phyloP scores from a whole-genome alignment of 2,888 invertebrate species.

The Oscheius onirici region DNA sequence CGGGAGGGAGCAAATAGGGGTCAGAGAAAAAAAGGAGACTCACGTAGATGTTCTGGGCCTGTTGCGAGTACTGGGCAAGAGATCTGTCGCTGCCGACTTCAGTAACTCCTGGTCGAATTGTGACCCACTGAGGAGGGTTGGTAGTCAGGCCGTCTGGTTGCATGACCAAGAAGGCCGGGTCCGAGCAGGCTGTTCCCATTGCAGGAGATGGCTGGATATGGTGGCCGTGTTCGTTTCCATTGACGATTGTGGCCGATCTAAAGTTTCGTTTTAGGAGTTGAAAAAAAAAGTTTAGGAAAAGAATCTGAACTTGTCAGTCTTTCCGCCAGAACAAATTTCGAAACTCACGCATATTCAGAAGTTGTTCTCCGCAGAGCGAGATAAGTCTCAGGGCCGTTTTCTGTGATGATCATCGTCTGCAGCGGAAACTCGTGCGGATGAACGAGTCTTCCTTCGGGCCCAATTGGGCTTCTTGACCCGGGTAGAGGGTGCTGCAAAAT shows the following conservation, averaged over 20 bases:
- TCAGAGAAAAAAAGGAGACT: slow-evolving; percentile 10
- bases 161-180: slow-evolving; percentile 31
- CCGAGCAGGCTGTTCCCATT: not conserved
- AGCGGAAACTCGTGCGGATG: slow-evolving; percentile 95
- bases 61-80: slow-evolving; percentile 61
- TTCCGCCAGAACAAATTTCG: not conserved
- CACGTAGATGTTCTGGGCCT: slow-evolving; percentile 52
- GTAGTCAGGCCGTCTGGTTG: slow-evolving; percentile 26
- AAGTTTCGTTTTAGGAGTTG: too few species aligned
- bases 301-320: too few species aligned
- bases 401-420: slow-evolving; percentile 14
- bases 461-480: slow-evolving; percentile 20
- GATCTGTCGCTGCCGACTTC: slow-evolving; percentile 81
- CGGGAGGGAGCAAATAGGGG: too few species aligned
- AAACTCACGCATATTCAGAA: slow-evolving; percentile 32
- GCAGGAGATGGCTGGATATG: slow-evolving; percentile 5
- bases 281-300: too few species aligned
- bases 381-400: slow-evolving; percentile 29
- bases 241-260: slow-evolving; percentile 4
- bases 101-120: slow-evolving; percentile 78
- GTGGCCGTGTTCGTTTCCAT: not conserved
- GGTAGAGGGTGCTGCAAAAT: slow-evolving; percentile 20
- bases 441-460: slow-evolving; percentile 83
- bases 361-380: slow-evolving; percentile 63
- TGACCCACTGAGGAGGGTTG: slow-evolving; percentile 71